Percentiles rank a stretch among this genome's conserved stretches.
These are phyloP conservation scores for Hetaerina titia DNA, from an alignment of 2,888 invertebrate genomes.

Conservation along the genomic window DNA sequence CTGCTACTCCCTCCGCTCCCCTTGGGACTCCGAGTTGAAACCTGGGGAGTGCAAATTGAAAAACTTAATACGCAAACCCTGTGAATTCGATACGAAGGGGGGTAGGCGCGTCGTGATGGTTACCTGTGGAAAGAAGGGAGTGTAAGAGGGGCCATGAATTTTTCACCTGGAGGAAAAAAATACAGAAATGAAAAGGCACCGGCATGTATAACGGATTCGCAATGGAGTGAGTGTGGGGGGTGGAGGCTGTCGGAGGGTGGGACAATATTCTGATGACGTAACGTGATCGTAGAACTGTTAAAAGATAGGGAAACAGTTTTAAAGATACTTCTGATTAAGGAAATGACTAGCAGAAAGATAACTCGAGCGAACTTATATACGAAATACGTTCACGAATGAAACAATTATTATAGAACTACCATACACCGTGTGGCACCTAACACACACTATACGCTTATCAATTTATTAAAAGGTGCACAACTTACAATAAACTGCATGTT, in stretches of 20 bases:
- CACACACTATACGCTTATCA: too few species aligned
- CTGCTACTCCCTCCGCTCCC: slow-evolving; percentile 63
- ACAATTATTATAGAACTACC: too few species aligned
- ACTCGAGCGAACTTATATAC: too few species aligned
- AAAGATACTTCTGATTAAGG: too few species aligned
- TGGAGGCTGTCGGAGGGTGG: background rate
- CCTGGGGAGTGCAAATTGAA: slow-evolving; percentile 59
- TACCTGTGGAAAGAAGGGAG: background rate
- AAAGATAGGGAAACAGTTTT: background rate
- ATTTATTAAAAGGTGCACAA: too few species aligned
- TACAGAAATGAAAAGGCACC: background rate
- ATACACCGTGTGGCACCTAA: too few species aligned
- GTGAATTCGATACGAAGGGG: background rate
- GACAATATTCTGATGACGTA: background rate
- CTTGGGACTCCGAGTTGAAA: slow-evolving; percentile 59
- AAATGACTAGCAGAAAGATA: too few species aligned
- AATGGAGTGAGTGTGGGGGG: background rate
- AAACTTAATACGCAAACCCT: slow-evolving; percentile 5
- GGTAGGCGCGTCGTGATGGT: too few species aligned
- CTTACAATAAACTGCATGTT: too few species aligned
- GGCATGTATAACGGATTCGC: background rate
- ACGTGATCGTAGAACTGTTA: background rate
- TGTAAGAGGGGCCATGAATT: background rate
- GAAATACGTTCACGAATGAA: too few species aligned
- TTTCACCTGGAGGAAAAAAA: background rate